Evolutionary conservation across 2,797 vertebrate genomes (phyloP).

Genomic region (Crypturellus tataupa): DNA sequence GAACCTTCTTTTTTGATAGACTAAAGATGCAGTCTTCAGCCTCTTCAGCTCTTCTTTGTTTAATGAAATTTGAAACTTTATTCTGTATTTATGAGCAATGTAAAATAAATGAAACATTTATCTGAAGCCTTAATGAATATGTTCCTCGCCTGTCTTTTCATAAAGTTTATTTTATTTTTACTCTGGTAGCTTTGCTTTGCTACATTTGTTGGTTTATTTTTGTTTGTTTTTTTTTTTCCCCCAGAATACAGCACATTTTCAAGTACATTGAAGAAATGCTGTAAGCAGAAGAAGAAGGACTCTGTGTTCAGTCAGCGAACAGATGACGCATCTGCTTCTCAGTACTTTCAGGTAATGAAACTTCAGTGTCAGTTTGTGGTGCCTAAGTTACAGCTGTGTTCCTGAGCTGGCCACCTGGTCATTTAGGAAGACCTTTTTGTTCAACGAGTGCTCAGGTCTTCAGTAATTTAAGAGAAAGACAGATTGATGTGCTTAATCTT

Average conservation of each 20-base stretch:
- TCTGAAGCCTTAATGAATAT: neutral
- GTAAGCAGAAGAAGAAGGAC: conserved; percentile 23
- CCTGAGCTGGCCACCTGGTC: neutral
- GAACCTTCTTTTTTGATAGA: neutral
- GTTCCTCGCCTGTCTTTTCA: neutral
- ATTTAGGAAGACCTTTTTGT: neutral
- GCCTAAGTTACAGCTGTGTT: neutral
- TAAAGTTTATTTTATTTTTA: neutral
- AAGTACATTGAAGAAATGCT: conserved; percentile 67
- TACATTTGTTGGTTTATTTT: neutral
- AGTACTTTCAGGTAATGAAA: conserved; percentile 79
- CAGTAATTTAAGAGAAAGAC: neutral
- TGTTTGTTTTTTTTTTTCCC: conserved; percentile 15
- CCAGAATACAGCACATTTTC: conserved; percentile 80
- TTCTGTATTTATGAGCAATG: neutral
- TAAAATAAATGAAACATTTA: neutral
- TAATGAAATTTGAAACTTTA: neutral
- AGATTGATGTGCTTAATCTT: neutral
- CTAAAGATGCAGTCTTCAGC: neutral
- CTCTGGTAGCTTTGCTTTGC: neutral
- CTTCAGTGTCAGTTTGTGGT: neutral
- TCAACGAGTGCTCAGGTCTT: neutral
- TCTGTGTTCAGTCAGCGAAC: conserved; percentile 75
- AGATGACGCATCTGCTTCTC: conserved; percentile 71
- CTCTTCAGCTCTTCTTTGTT: neutral